These are phyloP conservation scores for Lagocephalus sceleratus DNA, from an alignment of 2,797 vertebrate genomes.

Conservation along the genomic window DNA sequence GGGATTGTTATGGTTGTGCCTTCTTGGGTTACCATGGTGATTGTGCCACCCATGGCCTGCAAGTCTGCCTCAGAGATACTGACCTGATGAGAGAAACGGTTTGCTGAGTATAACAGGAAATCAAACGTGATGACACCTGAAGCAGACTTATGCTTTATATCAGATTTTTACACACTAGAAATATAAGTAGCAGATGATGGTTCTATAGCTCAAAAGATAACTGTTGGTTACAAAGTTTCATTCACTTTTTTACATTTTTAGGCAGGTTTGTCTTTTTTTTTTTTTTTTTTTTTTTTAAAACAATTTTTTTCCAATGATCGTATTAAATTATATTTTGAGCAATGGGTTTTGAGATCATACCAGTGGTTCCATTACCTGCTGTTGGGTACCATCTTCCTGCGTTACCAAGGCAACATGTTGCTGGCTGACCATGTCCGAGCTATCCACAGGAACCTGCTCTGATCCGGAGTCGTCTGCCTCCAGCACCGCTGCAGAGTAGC, in stretches of 20 bases:
- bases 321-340: too few relatives aligned
- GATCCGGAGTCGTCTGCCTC: constrained; percentile 91
- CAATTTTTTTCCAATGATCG: too few relatives aligned
- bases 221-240: too few relatives aligned
- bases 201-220: too few relatives aligned
- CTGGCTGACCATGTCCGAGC: constrained; percentile 79
- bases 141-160: too few relatives aligned
- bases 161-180: too few relatives aligned
- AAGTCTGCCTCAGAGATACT: constrained; percentile 94
- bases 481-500: constrained; percentile 84
- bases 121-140: neutral
- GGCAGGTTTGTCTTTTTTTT: too few relatives aligned
- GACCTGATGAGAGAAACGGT: constrained; percentile 76
- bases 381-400: constrained; percentile 95
- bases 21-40: constrained; percentile 98
- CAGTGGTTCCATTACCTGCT: constrained; percentile 77
- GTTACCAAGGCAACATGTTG: constrained; percentile 95
- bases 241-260: too few relatives aligned
- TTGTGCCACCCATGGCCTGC: constrained; percentile 92
- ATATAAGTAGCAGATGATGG: too few relatives aligned
- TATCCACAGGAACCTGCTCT: constrained; percentile 85
- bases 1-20: constrained; percentile 98
- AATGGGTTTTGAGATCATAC: neutral
- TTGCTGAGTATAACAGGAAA: neutral
- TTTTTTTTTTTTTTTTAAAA: too few relatives aligned